Evolutionary conservation across 2,797 vertebrate genomes (phyloP).

Genomic region (Takifugu ocellatus): DNA sequence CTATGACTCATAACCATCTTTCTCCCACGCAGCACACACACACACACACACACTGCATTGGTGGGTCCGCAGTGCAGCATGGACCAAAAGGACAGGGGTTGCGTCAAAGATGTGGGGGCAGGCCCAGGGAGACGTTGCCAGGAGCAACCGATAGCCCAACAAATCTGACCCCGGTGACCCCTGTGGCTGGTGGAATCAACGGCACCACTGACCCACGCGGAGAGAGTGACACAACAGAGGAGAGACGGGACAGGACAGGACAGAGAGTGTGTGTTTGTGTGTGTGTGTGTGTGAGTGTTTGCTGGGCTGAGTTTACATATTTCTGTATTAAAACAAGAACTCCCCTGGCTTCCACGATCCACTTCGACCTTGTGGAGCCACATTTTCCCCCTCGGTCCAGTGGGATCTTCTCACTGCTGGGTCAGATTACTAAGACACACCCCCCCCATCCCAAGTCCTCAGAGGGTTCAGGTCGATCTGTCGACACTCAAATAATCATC

Average conservation of each 20-base stretch:
- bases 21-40: constrained; percentile 55
- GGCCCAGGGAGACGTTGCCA: constrained; percentile 61
- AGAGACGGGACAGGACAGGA: constrained; percentile 18
- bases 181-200: constrained; percentile 63
- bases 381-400: neutral
- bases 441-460: neutral
- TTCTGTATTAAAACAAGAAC: neutral
- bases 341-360: neutral
- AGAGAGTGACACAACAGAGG: constrained; percentile 55
- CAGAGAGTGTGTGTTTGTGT: constrained; percentile 12
- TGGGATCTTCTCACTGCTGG: neutral
- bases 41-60: constrained; percentile 38
- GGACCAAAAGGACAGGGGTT: constrained; percentile 57
- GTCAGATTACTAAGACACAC: neutral
- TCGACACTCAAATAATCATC: too few species aligned
- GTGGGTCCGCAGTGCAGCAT: constrained; percentile 33
- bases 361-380: neutral
- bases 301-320: neutral
- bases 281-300: neutral
- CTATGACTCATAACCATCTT: constrained; percentile 75
- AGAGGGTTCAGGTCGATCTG: too few species aligned
- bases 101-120: constrained; percentile 51
- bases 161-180: constrained; percentile 60
- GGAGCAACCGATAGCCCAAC: constrained; percentile 67
- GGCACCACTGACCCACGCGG: constrained; percentile 64